phyloP scores from a whole-genome alignment of 1,140 invertebrate genomes.

The Achatina immaculata region DNA sequence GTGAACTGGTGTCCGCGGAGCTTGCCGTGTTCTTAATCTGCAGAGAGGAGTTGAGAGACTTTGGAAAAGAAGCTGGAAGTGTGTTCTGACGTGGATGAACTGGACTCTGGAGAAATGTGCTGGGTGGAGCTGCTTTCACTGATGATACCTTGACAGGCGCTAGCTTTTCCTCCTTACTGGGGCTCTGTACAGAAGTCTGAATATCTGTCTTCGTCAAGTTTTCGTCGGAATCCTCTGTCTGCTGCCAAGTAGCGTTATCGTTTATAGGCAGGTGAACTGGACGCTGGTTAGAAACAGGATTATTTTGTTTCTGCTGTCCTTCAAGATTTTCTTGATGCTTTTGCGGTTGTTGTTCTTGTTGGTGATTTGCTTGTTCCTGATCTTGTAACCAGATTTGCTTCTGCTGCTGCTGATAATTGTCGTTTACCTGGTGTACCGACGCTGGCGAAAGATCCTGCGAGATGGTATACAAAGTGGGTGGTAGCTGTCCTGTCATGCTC shows the following conservation, averaged over 20 bases:
- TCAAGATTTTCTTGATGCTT: neutral
- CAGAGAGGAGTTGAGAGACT: constrained; percentile 25
- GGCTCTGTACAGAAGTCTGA: neutral
- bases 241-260: neutral
- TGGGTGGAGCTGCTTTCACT: neutral
- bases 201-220: neutral
- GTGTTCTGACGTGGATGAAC: constrained; percentile 2
- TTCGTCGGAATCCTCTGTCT: neutral
- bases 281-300: neutral
- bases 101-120: neutral
- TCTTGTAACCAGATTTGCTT: neutral
- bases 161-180: neutral
- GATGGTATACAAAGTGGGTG: neutral
- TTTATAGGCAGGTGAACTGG: neutral
- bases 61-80: neutral
- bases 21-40: neutral
- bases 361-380: neutral
- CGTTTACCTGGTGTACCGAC: neutral
- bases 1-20: neutral
- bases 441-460: neutral
- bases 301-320: constrained; percentile 1
- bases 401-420: neutral
- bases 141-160: neutral
- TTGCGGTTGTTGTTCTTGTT: constrained; percentile 13
- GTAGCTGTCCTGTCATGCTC: neutral